Percentiles rank a stretch among this genome's conserved stretches.
These are phyloP conservation scores for Poeciliopsis turrubarensis DNA, from an alignment of 2,113 vertebrate species.

Conservation along the genomic window DNA sequence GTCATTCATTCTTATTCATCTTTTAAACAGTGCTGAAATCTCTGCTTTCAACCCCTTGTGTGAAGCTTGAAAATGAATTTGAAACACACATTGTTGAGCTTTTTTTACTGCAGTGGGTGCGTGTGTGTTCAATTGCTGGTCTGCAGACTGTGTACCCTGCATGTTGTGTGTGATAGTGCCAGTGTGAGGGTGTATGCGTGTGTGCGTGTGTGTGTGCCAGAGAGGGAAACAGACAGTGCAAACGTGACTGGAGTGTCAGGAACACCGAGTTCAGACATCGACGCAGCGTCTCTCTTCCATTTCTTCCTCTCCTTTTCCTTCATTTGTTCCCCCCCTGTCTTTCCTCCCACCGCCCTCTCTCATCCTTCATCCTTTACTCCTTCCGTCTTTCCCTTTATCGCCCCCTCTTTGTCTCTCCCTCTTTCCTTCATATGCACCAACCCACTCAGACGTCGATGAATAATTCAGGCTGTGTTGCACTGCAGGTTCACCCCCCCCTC, in stretches of 20 bases:
- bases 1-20: background rate
- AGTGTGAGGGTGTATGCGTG: conserved; percentile 7
- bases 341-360: background rate
- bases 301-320: conserved; percentile 11
- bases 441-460: conserved; percentile 77
- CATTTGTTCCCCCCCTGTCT: conserved; percentile 10
- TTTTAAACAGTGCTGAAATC: background rate
- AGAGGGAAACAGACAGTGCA: conserved; percentile 62
- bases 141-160: conserved; percentile 20
- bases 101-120: conserved; percentile 15
- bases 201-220: conserved; percentile 15
- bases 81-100: conserved; percentile 29
- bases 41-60: background rate
- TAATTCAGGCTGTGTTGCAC: conserved; percentile 83
- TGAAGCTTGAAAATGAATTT: background rate
- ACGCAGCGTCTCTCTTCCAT: conserved; percentile 46
- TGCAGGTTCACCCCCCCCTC: conserved; percentile 78
- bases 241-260: conserved; percentile 69
- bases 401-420: conserved; percentile 35
- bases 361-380: background rate
- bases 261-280: conserved; percentile 68
- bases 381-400: background rate
- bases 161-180: conserved; percentile 16
- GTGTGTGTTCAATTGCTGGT: conserved; percentile 10
- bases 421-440: conserved; percentile 48